A percentile compares a stretch with the other conserved stretches of the same genome.
Conservation (phyloP, 37 sponge, comb jelly and placozoan genomes). For the Petrosia ficiformis region DNA sequence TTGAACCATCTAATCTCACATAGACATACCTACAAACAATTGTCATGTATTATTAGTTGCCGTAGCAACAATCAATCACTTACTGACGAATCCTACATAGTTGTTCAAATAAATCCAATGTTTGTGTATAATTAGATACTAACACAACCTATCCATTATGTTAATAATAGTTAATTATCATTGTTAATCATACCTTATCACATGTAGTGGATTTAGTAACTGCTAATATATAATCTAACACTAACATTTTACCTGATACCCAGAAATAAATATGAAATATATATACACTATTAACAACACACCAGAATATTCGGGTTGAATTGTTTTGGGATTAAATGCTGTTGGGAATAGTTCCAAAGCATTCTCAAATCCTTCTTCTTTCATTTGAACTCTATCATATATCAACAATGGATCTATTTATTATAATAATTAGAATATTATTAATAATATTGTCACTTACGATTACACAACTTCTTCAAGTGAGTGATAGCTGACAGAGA, state of each 20-base stretch:
- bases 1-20: constrained; percentile 94
- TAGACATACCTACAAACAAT: constrained; percentile 66
- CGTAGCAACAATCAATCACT: background rate
- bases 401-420: constrained; percentile 92
- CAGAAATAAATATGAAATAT: background rate
- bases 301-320: constrained; percentile 91
- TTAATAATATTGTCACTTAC: constrained; percentile 41
- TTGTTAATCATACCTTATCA: constrained; percentile 68
- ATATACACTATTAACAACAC: constrained; percentile 1
- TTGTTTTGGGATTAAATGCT: constrained; percentile 53
- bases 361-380: constrained; percentile 89
- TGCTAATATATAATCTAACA: constrained; percentile 90
- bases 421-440: constrained; percentile 1
- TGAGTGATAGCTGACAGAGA: constrained; percentile 88
- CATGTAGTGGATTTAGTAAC: constrained; percentile 76
- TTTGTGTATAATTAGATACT: constrained; percentile 99
- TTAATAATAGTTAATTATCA: background rate
- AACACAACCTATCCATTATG: constrained; percentile 71
- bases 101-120: constrained; percentile 92
- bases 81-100: constrained; percentile 76
- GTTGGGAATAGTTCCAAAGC: constrained; percentile 70
- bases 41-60: background rate
- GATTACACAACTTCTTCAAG: constrained; percentile 96
- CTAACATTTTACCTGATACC: constrained; percentile 90
- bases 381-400: constrained; percentile 76